phyloP scores from a whole-genome alignment of 37 sponge, comb jelly and placozoan species.

The Aphrocallistes beatrix region DNA sequence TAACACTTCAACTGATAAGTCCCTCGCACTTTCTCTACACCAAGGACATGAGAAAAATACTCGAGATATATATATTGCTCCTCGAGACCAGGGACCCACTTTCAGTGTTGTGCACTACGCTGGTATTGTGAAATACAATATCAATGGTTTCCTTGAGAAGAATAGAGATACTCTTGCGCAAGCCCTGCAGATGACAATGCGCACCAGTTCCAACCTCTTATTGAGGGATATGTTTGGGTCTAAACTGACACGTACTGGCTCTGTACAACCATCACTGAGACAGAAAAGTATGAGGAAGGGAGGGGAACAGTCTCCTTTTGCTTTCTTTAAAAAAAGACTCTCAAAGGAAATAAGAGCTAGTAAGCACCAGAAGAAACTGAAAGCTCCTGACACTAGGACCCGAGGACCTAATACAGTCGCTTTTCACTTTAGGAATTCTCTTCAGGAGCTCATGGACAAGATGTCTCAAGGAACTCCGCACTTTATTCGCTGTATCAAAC shows the following conservation, averaged over 20 bases:
- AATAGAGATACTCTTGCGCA: constrained; percentile 29
- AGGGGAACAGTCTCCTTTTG: constrained; percentile 45
- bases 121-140: constrained; percentile 42
- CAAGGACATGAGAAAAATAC: constrained; percentile 32
- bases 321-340: constrained; percentile 26
- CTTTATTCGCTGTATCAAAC: constrained; percentile 40
- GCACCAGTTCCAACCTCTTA: constrained; percentile 33
- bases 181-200: constrained; percentile 23
- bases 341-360: constrained; percentile 21
- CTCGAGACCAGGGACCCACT: constrained; percentile 36
- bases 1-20: constrained; percentile 35
- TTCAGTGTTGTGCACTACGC: constrained; percentile 63
- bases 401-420: constrained; percentile 34
- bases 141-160: constrained; percentile 29
- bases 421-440: constrained; percentile 47
- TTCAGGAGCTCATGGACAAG: constrained; percentile 32
- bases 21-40: constrained; percentile 38
- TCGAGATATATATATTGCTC: constrained; percentile 39
- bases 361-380: neutral
- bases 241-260: constrained; percentile 32
- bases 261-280: constrained; percentile 27
- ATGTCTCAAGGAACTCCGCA: constrained; percentile 28
- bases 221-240: constrained; percentile 45
- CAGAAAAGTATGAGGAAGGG: constrained; percentile 31
- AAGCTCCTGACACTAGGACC: constrained; percentile 16